phyloP scores from a whole-genome alignment of 2,888 invertebrate genomes.

The Dryococelus australis region DNA sequence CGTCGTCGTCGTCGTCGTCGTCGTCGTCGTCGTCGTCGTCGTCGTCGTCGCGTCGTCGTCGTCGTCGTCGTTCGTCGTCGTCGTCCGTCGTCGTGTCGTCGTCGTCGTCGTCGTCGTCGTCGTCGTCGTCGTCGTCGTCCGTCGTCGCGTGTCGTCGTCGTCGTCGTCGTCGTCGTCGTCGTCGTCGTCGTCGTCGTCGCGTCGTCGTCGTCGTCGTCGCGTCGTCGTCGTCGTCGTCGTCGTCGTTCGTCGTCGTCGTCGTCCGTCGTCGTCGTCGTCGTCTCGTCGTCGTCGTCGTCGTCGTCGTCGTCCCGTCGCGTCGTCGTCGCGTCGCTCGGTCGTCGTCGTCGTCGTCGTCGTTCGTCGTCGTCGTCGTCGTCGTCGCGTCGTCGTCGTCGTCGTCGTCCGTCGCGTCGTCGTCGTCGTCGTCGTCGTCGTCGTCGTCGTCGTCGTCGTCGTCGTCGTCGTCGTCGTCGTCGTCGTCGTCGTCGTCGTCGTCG shows the following conservation, averaged over 20 bases:
- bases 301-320: no score
- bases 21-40: constrained; percentile 19
- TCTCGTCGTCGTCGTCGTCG: no score
- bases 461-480: constrained; percentile 19
- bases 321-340: no score
- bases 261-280: no score
- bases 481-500: background rate
- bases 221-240: no score
- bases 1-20: constrained; percentile 19
- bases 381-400: no score
- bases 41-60: no score
- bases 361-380: no score
- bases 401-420: background rate
- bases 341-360: constrained; percentile 19
- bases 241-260: no score
- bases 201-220: no score
- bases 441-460: constrained; percentile 19
- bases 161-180: constrained; percentile 19
- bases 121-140: constrained; percentile 19
- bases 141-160: constrained; percentile 19
- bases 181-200: no score
- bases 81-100: no score
- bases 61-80: background rate
- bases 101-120: constrained; percentile 19
- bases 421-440: constrained; percentile 19